Evolutionary conservation across 2,888 invertebrate genomes (phyloP).

Genomic region (Polydrusus tereticollis): DNA sequence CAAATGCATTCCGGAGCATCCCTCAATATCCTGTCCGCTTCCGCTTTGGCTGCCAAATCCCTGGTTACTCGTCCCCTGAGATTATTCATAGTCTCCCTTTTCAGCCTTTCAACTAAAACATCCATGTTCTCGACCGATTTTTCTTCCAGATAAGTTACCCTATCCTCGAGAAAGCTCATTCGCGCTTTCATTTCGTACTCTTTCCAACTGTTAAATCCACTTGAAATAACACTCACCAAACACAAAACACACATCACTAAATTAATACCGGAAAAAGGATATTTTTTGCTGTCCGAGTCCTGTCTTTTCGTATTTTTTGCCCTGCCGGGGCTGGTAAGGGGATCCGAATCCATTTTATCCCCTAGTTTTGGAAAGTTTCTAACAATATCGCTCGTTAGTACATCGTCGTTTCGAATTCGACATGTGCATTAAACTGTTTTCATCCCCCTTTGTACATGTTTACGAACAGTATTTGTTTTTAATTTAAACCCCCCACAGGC

Average conservation of each 20-base stretch:
- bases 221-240: slow-evolving; percentile 74
- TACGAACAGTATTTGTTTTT: slow-evolving; percentile 24
- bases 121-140: slow-evolving; percentile 64
- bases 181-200: slow-evolving; percentile 71
- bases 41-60: slow-evolving; percentile 60
- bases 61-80: slow-evolving; percentile 64
- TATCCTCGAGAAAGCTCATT: slow-evolving; percentile 71
- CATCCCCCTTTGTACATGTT: slow-evolving; percentile 50
- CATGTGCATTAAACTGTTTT: slow-evolving; percentile 31
- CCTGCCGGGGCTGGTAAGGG: slow-evolving; percentile 56
- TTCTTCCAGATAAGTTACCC: slow-evolving; percentile 71
- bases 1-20: slow-evolving; percentile 78
- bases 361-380: slow-evolving; percentile 50
- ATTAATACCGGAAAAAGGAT: slow-evolving; percentile 56
- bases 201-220: slow-evolving; percentile 74
- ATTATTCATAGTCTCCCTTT: slow-evolving; percentile 70
- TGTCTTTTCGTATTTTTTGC: slow-evolving; percentile 53
- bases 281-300: slow-evolving; percentile 38
- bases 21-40: slow-evolving; percentile 67
- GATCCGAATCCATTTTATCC: slow-evolving; percentile 62
- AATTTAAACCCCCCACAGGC: slow-evolving; percentile 1
- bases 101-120: slow-evolving; percentile 71
- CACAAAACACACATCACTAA: slow-evolving; percentile 75
- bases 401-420: slow-evolving; percentile 49
- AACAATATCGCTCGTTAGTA: slow-evolving; percentile 59